Evolutionary conservation across 2,797 vertebrate species (phyloP).

Genomic region (Alcedo quadribrachys): DNA sequence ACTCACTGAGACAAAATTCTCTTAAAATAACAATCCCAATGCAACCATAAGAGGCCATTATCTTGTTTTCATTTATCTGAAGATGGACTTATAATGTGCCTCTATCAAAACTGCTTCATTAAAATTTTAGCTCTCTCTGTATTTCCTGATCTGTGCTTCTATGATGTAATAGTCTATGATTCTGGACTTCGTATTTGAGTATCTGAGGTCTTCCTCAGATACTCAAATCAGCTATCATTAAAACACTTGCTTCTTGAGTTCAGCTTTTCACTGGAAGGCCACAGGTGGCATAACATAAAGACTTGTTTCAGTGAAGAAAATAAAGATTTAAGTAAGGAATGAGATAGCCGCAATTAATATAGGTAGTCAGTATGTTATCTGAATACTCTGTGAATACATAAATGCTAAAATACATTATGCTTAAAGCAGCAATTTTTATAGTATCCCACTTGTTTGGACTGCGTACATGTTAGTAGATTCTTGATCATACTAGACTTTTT

Average conservation of each 20-base stretch:
- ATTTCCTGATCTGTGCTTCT: neutral
- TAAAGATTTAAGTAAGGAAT: neutral
- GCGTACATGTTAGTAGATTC: neutral
- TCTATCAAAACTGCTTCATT: neutral
- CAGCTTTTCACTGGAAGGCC: neutral
- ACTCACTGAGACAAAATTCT: neutral
- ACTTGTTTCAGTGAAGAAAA: neutral
- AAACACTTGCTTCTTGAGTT: neutral
- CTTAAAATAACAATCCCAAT: neutral
- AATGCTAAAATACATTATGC: neutral
- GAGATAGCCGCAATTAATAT: constrained; percentile 1
- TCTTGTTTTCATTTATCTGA: neutral
- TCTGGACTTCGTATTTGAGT: neutral
- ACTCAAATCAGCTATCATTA: neutral
- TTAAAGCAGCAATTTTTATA: constrained; percentile 1
- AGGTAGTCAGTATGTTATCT: neutral
- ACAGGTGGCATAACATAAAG: neutral
- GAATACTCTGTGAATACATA: neutral
- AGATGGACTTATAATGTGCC: neutral
- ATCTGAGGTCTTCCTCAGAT: neutral
- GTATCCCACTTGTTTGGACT: neutral
- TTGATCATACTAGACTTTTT: neutral
- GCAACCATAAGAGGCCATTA: neutral
- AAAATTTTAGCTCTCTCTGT: neutral
- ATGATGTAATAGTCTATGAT: neutral